Conservation (phyloP, 2,113 vertebrate genomes). For the Lethenteron reissneri region DNA sequence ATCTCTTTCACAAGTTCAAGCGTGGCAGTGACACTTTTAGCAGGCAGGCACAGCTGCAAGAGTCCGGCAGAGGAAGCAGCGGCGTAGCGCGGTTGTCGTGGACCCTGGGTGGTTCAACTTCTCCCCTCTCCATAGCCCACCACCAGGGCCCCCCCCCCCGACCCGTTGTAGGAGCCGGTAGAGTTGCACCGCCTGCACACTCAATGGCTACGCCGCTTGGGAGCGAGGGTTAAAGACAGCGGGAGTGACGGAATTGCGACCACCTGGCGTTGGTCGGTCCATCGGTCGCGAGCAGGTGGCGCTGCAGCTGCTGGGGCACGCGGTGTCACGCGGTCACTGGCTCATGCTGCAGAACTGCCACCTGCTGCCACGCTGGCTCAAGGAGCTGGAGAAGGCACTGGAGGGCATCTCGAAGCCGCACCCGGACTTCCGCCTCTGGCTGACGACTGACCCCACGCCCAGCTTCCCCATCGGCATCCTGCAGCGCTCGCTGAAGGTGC, state of each 20-base stretch:
- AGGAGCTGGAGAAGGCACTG: constrained; percentile 58
- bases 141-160: neutral
- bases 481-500: constrained; percentile 74
- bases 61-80: too few relatives aligned
- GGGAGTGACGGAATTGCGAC: too few relatives aligned
- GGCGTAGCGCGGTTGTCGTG: too few relatives aligned
- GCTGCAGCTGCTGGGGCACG: constrained; percentile 48
- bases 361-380: constrained; percentile 64
- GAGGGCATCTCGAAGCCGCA: constrained; percentile 52
- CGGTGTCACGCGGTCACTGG: constrained; percentile 47
- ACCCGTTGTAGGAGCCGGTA: too few relatives aligned
- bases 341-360: constrained; percentile 93
- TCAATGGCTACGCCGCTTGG: too few relatives aligned
- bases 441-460: constrained; percentile 64
- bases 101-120: too few relatives aligned
- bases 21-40: too few relatives aligned
- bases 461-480: constrained; percentile 76
- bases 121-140: neutral
- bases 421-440: constrained; percentile 67
- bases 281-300: constrained; percentile 31
- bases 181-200: too few relatives aligned
- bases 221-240: too few relatives aligned
- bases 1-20: too few relatives aligned
- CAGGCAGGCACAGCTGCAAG: too few relatives aligned
- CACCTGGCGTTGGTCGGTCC: too few relatives aligned